Percentiles rank a stretch among this genome's conserved stretches.
Conservation (phyloP, 1,140 invertebrate genomes). For the Tetragonula clypearis region DNA sequence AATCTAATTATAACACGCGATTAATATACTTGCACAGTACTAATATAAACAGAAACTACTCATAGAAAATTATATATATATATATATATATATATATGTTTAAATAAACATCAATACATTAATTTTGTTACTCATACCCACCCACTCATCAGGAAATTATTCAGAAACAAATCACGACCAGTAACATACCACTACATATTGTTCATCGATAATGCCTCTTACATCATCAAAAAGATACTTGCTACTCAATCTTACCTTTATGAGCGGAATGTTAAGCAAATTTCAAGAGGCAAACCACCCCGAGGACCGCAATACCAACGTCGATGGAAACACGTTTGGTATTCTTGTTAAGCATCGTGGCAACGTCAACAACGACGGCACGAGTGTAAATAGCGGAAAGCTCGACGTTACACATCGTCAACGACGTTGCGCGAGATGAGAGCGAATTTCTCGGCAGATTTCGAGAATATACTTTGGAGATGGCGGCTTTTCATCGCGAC, state of each 20-base stretch:
- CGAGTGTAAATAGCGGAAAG: conserved; percentile 43
- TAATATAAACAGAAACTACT: not conserved
- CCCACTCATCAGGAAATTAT: not conserved
- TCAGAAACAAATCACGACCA: not conserved
- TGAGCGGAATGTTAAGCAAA: not conserved
- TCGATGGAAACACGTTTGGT: conserved; percentile 9
- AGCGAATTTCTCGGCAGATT: conserved; percentile 16
- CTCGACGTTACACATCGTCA: conserved; percentile 12
- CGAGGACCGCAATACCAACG: not conserved
- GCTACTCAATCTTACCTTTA: not conserved
- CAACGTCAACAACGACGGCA: conserved; percentile 32
- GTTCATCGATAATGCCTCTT: too few species aligned
- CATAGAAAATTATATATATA: not conserved
- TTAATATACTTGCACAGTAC: not conserved
- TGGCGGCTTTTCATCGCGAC: not conserved
- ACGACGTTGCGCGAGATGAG: not conserved
- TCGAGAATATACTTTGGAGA: not conserved
- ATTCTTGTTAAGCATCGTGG: conserved; percentile 30
- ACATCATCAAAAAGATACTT: not conserved
- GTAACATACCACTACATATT: not conserved
- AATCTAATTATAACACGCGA: not conserved
- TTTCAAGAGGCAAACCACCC: not conserved
- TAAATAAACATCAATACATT: not conserved
- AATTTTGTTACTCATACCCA: not conserved
- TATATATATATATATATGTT: not conserved